Percentiles rank a stretch among this genome's conserved stretches.
Evolutionary conservation across 2,113 vertebrate genomes (phyloP).

Genomic region (Heterocephalus glaber): DNA sequence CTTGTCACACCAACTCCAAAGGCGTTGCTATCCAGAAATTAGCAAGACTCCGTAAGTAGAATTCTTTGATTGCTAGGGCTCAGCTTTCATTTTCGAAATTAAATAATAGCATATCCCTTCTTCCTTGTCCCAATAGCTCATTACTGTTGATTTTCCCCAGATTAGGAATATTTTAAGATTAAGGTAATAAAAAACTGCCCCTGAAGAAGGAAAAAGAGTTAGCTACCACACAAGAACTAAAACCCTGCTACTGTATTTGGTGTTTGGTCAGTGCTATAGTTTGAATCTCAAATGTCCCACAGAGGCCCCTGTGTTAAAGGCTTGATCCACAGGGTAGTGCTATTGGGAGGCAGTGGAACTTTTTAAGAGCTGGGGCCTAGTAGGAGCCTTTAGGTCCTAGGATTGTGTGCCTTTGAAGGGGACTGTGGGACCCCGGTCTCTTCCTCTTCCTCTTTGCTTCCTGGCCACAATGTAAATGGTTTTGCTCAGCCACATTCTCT

Average conservation of each 20-base stretch:
- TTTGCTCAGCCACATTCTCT: neutral
- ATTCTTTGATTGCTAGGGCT: neutral
- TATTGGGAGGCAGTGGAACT: neutral
- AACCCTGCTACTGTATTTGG: neutral
- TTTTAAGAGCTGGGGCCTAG: neutral
- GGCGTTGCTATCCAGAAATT: neutral
- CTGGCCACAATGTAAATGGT: neutral
- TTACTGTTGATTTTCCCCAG: neutral
- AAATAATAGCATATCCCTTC: neutral
- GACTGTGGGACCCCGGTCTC: neutral
- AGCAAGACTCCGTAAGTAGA: neutral
- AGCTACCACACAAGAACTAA: neutral
- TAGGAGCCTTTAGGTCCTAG: neutral
- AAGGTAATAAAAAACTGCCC: neutral
- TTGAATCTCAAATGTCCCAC: neutral
- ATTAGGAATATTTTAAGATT: neutral
- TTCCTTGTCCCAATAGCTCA: neutral
- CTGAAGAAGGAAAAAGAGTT: neutral
- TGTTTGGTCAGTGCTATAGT: neutral
- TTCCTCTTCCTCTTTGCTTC: neutral
- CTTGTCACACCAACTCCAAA: neutral
- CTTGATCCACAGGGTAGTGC: neutral
- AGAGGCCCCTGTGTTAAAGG: neutral
- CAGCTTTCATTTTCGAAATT: slow-evolving; percentile 1
- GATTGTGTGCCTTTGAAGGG: neutral